A percentile compares a stretch with the other conserved stretches of the same genome.
Conservation (phyloP, 1,140 invertebrate genomes). For the Arctopsyche grandis region DNA sequence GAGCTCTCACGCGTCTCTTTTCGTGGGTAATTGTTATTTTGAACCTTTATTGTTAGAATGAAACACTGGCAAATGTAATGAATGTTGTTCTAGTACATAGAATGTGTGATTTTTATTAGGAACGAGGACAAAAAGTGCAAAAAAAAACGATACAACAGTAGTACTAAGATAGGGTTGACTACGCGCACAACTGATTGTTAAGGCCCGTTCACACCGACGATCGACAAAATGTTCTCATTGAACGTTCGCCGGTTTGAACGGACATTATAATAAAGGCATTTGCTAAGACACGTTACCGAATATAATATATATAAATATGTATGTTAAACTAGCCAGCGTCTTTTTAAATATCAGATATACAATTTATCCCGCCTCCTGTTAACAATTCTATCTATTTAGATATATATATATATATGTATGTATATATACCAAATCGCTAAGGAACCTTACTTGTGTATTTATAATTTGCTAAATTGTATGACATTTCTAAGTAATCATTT, state of each 20-base stretch:
- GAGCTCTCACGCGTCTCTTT: too few species aligned
- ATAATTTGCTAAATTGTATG: conserved; percentile 17
- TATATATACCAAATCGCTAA: conserved; percentile 2
- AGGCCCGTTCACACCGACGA: too few species aligned
- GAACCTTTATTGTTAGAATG: too few species aligned
- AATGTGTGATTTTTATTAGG: neutral
- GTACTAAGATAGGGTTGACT: neutral
- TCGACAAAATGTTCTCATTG: too few species aligned
- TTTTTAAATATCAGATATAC: neutral
- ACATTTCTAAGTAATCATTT: conserved; percentile 40
- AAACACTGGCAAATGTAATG: too few species aligned
- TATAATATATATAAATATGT: neutral
- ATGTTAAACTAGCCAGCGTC: conserved; percentile 12
- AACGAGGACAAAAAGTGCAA: neutral
- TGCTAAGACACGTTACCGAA: conserved; percentile 11
- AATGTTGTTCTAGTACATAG: too few species aligned
- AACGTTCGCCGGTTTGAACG: too few species aligned
- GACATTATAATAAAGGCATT: neutral
- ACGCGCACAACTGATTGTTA: conserved; percentile 13
- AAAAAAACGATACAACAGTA: neutral
- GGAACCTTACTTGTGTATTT: conserved; percentile 16
- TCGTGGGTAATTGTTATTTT: too few species aligned
- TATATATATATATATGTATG: neutral
- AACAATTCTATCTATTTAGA: too few species aligned
- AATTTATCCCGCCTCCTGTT: too few species aligned